These are phyloP conservation scores for Chrysochloris asiatica DNA, from an alignment of 2,113 vertebrate species.

Conservation along the genomic window DNA sequence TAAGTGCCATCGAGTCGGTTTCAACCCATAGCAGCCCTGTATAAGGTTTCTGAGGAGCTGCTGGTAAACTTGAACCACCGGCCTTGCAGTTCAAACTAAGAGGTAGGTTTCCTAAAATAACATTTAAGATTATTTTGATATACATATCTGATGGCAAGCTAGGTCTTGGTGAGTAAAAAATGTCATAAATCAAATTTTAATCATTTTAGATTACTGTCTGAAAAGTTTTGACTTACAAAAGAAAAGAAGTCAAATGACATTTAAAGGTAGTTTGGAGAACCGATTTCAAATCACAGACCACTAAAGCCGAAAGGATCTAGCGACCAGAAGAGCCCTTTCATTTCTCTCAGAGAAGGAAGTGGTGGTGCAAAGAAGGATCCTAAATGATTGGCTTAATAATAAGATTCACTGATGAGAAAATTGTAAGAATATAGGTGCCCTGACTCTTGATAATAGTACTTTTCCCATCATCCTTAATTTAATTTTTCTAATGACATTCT, in stretches of 20 bases:
- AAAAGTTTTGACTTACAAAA: slow-evolving; percentile 19
- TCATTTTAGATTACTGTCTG: background rate
- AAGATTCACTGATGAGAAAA: background rate
- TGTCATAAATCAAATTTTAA: background rate
- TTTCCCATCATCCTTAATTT: background rate
- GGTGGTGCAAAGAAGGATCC: background rate
- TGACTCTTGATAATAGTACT: background rate
- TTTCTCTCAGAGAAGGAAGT: background rate
- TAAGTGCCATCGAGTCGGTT: no score
- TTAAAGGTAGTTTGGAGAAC: background rate
- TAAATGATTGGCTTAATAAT: background rate
- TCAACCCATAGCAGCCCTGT: no score
- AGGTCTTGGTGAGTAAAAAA: background rate
- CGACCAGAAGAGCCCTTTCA: background rate
- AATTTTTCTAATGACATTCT: slow-evolving; percentile 7
- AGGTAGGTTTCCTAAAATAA: background rate
- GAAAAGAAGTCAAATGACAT: slow-evolving; percentile 34
- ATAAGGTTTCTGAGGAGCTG: no score
- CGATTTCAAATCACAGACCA: background rate
- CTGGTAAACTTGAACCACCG: no score
- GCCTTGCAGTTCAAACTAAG: background rate
- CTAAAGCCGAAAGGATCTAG: background rate
- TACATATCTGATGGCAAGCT: background rate
- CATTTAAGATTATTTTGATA: background rate
- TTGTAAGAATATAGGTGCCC: background rate